Evolutionary conservation across 2,888 invertebrate genomes (phyloP), one percentile per base, ranked within the genome.

Genomic region (Nemoura dubitans): DNA sequence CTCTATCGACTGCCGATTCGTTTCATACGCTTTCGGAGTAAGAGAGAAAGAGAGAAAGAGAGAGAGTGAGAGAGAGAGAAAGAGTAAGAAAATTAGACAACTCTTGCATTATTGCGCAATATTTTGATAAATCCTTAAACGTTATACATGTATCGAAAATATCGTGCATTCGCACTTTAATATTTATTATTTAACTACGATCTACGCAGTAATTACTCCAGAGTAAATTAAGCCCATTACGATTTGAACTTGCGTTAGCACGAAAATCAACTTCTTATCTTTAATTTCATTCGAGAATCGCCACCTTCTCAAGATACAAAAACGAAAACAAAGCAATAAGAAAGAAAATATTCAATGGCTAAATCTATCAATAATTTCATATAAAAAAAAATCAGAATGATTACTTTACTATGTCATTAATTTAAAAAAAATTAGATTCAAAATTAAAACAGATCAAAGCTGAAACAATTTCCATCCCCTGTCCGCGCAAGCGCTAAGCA

Each of bases 21-120:
- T 59, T 59, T 59, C 14, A 3, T 59, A 59, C 21, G 59, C 16
- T 36, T 36, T 36, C 10, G 59, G 21, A 21, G 21, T 7, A 59
- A 59, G 59, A 59, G 59, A 59, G 59, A 59, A 2, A 59, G 59
- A 59, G 59, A 59, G 59, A 59, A 10, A 36, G 36, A 59, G 59
- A 59, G 59, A 59, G 10, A 59, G 10, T 7, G 21, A 59, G 59
- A 16, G 59, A 59, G 59, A 59, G 59, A 59, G 59, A 59, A 59
- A 59, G 10, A 59, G 59, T 59, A 59, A 59, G 59, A 59, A 59
- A 59, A 59, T 59, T 59, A 59, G 59, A 59, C 59, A 21, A 59
- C 59, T 59, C 59, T 59, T 59, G 59, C 59, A 59, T 59, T 59
- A 59, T 59, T 59, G 59, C 59, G 59, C 59, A 59, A 59, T 59